phyloP scores from a whole-genome alignment of 2,797 vertebrate species.

The Acrossocheilus fasciatus region DNA sequence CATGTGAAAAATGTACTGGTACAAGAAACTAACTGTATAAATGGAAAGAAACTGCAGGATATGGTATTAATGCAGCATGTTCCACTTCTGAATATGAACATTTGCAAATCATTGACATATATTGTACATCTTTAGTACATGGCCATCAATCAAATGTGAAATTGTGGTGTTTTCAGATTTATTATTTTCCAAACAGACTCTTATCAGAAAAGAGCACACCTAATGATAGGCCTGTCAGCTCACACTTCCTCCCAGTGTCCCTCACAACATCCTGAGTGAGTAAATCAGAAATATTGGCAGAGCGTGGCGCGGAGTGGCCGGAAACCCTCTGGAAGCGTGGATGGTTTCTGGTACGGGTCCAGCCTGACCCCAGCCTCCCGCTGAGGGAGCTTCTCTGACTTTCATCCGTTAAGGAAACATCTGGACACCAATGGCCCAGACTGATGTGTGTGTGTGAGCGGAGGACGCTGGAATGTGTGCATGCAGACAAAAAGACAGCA shows the following conservation, averaged over 20 bases:
- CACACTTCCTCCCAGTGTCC: slow-evolving; percentile 65
- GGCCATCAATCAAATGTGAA: slow-evolving; percentile 28
- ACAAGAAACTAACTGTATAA: background rate
- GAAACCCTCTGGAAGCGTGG: slow-evolving; percentile 65
- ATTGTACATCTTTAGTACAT: slow-evolving; percentile 19
- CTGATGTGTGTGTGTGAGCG: slow-evolving; percentile 57
- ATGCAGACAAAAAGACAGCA: slow-evolving; percentile 33
- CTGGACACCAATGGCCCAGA: slow-evolving; percentile 72
- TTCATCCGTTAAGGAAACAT: slow-evolving; percentile 83
- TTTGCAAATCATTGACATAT: background rate
- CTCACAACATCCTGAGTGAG: slow-evolving; percentile 71
- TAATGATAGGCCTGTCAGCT: slow-evolving; percentile 65
- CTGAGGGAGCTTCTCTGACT: slow-evolving; percentile 66
- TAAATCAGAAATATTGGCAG: slow-evolving; percentile 72
- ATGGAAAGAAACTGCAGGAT: background rate
- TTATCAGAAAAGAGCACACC: slow-evolving; percentile 67
- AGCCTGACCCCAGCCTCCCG: slow-evolving; percentile 51
- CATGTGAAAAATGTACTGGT: background rate
- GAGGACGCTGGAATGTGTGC: slow-evolving; percentile 38
- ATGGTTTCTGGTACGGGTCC: slow-evolving; percentile 72
- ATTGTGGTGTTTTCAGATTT: slow-evolving; percentile 42
- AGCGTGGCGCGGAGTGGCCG: slow-evolving; percentile 58
- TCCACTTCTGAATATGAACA: background rate
- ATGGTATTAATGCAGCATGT: background rate
- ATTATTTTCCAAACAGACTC: slow-evolving; percentile 51